These are phyloP conservation scores for Liopterus haemorrhoidalis DNA, from an alignment of 2,888 invertebrate genomes.

Conservation along the genomic window DNA sequence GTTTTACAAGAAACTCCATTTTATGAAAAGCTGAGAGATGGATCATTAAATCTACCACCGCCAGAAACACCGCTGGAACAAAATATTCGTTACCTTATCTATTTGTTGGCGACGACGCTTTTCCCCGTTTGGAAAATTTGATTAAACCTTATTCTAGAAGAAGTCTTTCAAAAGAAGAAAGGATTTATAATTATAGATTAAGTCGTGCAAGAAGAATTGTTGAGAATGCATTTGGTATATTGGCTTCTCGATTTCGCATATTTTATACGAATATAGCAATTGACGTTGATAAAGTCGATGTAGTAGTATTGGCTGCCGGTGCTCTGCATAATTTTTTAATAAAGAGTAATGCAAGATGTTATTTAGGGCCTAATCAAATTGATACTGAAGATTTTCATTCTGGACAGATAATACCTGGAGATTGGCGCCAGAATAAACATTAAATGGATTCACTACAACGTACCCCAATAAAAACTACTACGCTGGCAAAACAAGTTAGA, in stretches of 20 bases:
- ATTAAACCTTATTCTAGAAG: conserved; percentile 21
- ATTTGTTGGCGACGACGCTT: conserved; percentile 24
- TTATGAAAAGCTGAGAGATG: conserved; percentile 22
- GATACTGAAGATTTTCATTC: conserved; percentile 12
- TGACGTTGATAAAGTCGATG: conserved; percentile 15
- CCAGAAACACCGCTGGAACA: no score
- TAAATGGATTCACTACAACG: no score
- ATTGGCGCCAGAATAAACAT: no score
- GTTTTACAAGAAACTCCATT: conserved; percentile 27
- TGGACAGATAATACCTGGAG: conserved; percentile 2
- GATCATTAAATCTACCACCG: no score
- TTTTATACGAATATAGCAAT: conserved; percentile 20
- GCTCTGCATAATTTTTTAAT: conserved; percentile 23
- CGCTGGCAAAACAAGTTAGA: conserved; percentile 18
- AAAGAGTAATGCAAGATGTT: conserved; percentile 5
- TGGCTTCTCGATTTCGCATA: conserved; percentile 18
- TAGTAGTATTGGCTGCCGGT: conserved; percentile 20
- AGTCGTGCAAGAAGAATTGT: conserved; percentile 17
- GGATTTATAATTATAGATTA: conserved; percentile 17
- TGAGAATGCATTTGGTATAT: conserved; percentile 25
- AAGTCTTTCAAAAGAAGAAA: conserved; percentile 20
- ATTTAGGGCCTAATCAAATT: conserved; percentile 11
- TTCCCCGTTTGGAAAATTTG: conserved; percentile 19
- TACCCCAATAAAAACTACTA: conserved; percentile 8
- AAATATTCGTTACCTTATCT: conserved; percentile 18